Conservation (phyloP, 2,888 invertebrate genomes). For the Neria commutata region DNA sequence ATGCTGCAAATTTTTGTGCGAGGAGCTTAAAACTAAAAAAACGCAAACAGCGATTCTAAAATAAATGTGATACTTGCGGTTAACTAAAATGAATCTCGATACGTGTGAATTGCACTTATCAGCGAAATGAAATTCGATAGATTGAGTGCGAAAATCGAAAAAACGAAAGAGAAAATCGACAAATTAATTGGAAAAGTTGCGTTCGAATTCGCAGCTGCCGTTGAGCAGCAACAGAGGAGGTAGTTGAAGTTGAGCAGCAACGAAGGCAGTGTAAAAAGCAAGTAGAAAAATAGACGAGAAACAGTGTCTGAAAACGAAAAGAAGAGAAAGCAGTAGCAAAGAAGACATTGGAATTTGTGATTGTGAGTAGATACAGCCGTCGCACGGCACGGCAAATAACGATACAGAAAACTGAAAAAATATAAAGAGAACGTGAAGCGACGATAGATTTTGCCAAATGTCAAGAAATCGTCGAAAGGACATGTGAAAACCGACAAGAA, state of each 20-base stretch:
- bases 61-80: too few relatives aligned
- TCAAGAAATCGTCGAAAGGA: conserved; percentile 9
- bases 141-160: conserved; percentile 7
- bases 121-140: background rate
- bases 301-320: background rate
- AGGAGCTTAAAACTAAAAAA: too few relatives aligned
- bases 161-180: conserved; percentile 7
- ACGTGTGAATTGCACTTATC: background rate
- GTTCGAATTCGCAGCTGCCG: conserved; percentile 1
- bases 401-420: conserved; percentile 39
- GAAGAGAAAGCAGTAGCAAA: conserved; percentile 17
- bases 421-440: conserved; percentile 20
- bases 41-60: too few relatives aligned
- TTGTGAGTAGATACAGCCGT: conserved; percentile 32
- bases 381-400: conserved; percentile 41
- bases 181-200: background rate
- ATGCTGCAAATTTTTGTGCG: too few relatives aligned
- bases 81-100: too few relatives aligned
- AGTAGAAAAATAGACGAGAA: background rate
- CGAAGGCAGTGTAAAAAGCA: conserved; percentile 11
- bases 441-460: conserved; percentile 36
- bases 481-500: conserved; percentile 14
- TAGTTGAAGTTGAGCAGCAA: conserved; percentile 23
- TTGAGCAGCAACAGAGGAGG: conserved; percentile 13
- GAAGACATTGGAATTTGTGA: conserved; percentile 53